These are phyloP conservation scores for Perizoma affinitatum DNA, from an alignment of 2,888 invertebrate genomes.

Conservation along the genomic window DNA sequence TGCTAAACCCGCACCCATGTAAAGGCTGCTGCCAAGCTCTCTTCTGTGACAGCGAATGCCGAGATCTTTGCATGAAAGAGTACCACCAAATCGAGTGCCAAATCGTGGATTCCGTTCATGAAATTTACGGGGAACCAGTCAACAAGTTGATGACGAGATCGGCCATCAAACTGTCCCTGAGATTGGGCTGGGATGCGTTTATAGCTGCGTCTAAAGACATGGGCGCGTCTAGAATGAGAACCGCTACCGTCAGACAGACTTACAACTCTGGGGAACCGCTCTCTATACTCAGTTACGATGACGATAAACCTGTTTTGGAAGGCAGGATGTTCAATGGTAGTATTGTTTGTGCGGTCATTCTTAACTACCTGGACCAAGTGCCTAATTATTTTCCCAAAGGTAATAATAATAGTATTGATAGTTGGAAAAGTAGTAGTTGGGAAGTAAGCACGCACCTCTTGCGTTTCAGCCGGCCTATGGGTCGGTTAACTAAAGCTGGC, in stretches of 20 bases:
- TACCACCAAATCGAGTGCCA: slow-evolving; percentile 25
- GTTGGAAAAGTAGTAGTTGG: too few species aligned
- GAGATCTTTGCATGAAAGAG: slow-evolving; percentile 3
- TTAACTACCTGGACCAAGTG: slow-evolving; percentile 6
- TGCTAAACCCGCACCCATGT: slow-evolving; percentile 11
- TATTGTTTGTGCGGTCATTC: slow-evolving; percentile 10
- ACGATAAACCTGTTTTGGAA: neutral
- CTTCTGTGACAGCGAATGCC: slow-evolving; percentile 14
- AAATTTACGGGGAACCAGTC: neutral
- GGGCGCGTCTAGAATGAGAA: slow-evolving; percentile 14
- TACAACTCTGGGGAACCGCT: slow-evolving; percentile 18
- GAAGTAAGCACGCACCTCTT: too few species aligned
- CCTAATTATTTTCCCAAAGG: slow-evolving; percentile 28
- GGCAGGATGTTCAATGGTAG: slow-evolving; percentile 20
- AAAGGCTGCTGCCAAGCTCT: slow-evolving; percentile 5
- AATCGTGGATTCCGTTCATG: neutral
- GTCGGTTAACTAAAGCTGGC: too few species aligned
- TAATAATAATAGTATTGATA: neutral
- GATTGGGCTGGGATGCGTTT: slow-evolving; percentile 24
- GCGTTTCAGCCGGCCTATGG: too few species aligned
- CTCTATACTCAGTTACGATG: slow-evolving; percentile 25
- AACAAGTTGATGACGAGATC: slow-evolving; percentile 10
- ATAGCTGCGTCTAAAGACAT: slow-evolving; percentile 22
- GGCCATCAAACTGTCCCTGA: slow-evolving; percentile 26
- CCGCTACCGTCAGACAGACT: slow-evolving; percentile 10